Conservation (phyloP, 1,140 invertebrate genomes). For the Oryctes rhinoceros region DNA sequence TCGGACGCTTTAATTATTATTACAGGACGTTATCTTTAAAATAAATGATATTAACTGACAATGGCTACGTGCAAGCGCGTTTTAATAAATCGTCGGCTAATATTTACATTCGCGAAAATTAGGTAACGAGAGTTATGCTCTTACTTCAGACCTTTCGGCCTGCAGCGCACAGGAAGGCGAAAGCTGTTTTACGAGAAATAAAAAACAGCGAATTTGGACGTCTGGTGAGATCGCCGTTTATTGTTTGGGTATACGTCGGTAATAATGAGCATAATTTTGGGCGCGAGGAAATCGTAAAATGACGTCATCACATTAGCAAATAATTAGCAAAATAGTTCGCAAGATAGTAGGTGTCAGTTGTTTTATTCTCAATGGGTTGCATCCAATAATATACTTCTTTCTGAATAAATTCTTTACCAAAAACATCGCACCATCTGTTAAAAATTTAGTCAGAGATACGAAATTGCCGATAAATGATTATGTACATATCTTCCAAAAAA, state of each 20-base stretch:
- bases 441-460: no score
- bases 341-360: no score
- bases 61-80: neutral
- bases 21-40: neutral
- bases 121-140: neutral
- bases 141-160: neutral
- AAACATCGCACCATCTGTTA: no score
- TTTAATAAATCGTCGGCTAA: neutral
- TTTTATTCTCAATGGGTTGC: no score
- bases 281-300: neutral
- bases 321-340: no score
- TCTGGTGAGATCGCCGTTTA: neutral
- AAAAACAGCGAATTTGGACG: neutral
- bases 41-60: slow-evolving; percentile 19
- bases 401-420: no score
- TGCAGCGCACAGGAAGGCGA: neutral
- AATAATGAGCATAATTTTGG: neutral
- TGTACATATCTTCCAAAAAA: no score
- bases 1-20: neutral
- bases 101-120: slow-evolving; percentile 14
- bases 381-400: no score
- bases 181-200: neutral
- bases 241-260: neutral
- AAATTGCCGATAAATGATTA: no score
- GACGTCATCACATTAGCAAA: no score